Conservation (phyloP, 2,888 invertebrate genomes). For the Pomacea canaliculata region DNA sequence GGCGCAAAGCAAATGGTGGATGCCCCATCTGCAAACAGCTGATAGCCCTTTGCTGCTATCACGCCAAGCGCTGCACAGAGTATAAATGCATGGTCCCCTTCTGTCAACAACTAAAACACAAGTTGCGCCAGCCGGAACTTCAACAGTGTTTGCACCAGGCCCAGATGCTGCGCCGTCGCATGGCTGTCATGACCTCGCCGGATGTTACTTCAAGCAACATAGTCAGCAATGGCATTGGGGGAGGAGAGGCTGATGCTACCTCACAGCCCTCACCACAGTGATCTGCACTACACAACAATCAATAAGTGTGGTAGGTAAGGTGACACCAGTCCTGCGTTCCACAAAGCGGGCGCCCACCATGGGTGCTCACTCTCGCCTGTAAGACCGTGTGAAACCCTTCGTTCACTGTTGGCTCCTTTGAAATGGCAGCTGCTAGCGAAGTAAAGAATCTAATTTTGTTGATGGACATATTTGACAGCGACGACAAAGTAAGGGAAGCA, state of each 20-base stretch:
- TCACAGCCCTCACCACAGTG: constrained; percentile 29
- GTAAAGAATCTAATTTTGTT: no score
- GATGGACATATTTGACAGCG: no score
- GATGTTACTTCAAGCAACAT: constrained; percentile 18
- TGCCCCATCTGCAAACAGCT: constrained; percentile 99
- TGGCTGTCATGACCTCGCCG: constrained; percentile 72
- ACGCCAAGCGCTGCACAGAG: constrained; percentile 93
- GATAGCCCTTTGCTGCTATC: constrained; percentile 97
- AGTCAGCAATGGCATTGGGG: constrained; percentile 12
- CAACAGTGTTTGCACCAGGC: constrained; percentile 96
- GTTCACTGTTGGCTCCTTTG: no score
- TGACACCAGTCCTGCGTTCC: constrained; percentile 17
- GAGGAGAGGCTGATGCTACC: constrained; percentile 12
- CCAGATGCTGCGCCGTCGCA: constrained; percentile 82
- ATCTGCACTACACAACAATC: constrained; percentile 12
- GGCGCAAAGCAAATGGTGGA: constrained; percentile 81
- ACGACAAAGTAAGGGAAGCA: no score
- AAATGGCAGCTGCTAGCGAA: no score
- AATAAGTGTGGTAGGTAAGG: constrained; percentile 24
- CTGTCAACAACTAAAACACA: constrained; percentile 98
- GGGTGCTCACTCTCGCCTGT: no score
- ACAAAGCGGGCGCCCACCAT: no score
- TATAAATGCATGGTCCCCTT: constrained; percentile 98
- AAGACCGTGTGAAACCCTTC: no score
- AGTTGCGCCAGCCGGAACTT: constrained; percentile 95